These are phyloP conservation scores for Germaria angustata DNA, from an alignment of 2,888 invertebrate genomes.

Conservation along the genomic window DNA sequence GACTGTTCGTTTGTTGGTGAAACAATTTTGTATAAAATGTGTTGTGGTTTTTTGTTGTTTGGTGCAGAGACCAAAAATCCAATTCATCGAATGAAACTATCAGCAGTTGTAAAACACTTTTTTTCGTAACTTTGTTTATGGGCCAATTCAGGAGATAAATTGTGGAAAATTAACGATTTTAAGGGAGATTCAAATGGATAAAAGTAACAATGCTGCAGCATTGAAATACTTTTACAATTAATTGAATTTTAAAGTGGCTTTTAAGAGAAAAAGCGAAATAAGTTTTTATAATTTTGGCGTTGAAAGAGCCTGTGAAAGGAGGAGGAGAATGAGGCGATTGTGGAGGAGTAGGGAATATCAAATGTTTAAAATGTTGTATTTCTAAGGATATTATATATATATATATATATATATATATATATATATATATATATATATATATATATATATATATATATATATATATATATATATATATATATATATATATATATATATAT, in stretches of 20 bases:
- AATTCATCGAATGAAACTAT: slow-evolving; percentile 27
- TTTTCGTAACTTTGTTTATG: slow-evolving; percentile 14
- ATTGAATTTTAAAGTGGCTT: slow-evolving; percentile 39
- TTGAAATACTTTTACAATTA: slow-evolving; percentile 52
- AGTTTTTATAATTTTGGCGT: too few species aligned
- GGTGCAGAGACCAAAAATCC: neutral
- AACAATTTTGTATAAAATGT: neutral
- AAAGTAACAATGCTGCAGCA: neutral
- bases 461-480: too few species aligned
- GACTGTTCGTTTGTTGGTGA: slow-evolving; percentile 1
- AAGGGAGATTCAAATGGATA: neutral
- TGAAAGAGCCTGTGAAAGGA: neutral
- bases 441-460: too few species aligned
- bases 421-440: too few species aligned
- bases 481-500: too few species aligned
- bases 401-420: too few species aligned
- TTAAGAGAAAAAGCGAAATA: neutral
- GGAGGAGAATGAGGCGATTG: neutral
- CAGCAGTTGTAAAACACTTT: slow-evolving; percentile 20
- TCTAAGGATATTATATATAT: too few species aligned
- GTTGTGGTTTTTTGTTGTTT: neutral
- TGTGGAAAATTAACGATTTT: neutral
- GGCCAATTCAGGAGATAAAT: slow-evolving; percentile 33
- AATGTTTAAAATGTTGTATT: too few species aligned
- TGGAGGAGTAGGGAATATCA: too few species aligned